Base-by-base conservation (phyloP, 2,797 vertebrate genomes). In the Hephaestus fuliginosus region DNA sequence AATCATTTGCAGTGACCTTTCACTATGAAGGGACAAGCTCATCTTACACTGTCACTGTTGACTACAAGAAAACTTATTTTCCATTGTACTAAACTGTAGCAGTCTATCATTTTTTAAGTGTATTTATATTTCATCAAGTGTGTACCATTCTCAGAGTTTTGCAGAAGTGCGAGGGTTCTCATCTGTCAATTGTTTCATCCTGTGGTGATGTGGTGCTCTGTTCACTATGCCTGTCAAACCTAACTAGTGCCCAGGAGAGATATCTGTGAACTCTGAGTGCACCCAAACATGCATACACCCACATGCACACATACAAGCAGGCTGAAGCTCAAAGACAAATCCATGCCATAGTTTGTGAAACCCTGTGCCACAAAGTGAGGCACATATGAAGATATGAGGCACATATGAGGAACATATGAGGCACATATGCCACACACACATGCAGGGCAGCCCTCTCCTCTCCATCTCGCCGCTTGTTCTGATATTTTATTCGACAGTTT, bases 221-320 rank as follows among this genome's bases (percentile, higher is more conserved):
- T 44, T 79, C 63, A 63, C 52, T 7, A 46, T 7, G 5, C 20
- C 61, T 72, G 70, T 81, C 79, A 73, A 78, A 73, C 78, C 72
- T 53, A 63, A 36, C 48, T 25, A 58, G 53, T 63, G 70, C 55
- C 68, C 58, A 33, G 25, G n/a, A n/a, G 39, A 58, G 60, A 65
- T 41, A 15, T 46, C 52, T 52, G 57, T 77, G 55, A 67, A 80
- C 70, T 79, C 64, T 76, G 33, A 43, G 58, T 74, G 65, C 56
- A 67, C 55, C 9, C 28, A 11, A 7, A 53, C 20, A 62, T 6
- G 20, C 28, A 20, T 20, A 44, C 53, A 36, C 52, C 15, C 44
- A 52, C 43, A 33, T 20, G 48, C 17, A 60, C 8, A 20, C 56
- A 76, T 13, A 44, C 15, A 41, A 11, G n/a, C 55, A 58, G 9